Evolutionary conservation across 1,140 invertebrate genomes (phyloP), one percentile per base, ranked within the genome.

Genomic region (Scaptomyza hsui): DNA sequence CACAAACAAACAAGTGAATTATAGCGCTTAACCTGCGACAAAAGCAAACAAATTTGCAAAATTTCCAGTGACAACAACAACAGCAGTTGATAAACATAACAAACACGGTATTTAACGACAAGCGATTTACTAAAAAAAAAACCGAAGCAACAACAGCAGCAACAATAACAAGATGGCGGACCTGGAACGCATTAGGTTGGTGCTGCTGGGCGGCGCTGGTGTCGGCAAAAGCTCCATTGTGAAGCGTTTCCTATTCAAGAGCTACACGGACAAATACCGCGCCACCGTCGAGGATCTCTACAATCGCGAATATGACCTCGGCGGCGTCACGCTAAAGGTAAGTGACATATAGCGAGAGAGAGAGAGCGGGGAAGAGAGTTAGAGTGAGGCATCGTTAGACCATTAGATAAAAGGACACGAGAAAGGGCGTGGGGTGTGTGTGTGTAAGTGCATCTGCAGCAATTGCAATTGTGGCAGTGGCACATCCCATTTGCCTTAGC

Each of bases 211-310:
- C 1, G 96, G 96, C 1, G 94, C 96, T 1, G 94, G 95, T 12
- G 96, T 97, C 12, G 97, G 97, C 3, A 98, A 98, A 92, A 97
- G 95, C 86, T 95, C 95, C 75, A 96, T 98, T 76, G 94, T 98
- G 37, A 96, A 96, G 76, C 93, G 97, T 49, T 96, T 98, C 82
- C 93, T 98, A n/a, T 96, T 95, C 86, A 96, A 97, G 85, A 95
- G 94, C 6, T 98, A 96, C 90, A 94, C 93, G 10, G 95, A 97
- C 73, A 96, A 96, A 78, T 98, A 98, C 90, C 93, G 95, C 72
- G 95, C 96, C 65, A 98, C 97, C 1, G 96, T 98, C 2, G 97
- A 98, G 89, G 97, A 98, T 90, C 92, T 98, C 1, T 97, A 97
- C 90, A 97, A 95, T 79, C 93, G 96, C 48, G 96, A 98, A 91